Conservation (phyloP, 2,888 invertebrate genomes). For the Sphinx pinastri region DNA sequence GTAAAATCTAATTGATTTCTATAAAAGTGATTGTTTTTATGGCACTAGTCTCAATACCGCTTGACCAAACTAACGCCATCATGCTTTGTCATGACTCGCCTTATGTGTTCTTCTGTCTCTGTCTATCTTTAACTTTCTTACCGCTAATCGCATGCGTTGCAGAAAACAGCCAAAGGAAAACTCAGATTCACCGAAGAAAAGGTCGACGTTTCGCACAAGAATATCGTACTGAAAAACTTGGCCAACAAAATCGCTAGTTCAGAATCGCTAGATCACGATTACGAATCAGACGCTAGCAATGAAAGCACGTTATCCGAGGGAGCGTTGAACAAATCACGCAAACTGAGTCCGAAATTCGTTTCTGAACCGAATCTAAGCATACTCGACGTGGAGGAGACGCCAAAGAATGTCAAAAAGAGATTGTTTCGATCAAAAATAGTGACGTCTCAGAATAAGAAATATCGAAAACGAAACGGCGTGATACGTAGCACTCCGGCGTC, state of each 20-base stretch:
- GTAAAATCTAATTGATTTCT: no score
- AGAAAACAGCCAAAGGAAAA: conserved; percentile 72
- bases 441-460: conserved; percentile 68
- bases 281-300: conserved; percentile 73
- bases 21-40: no score
- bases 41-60: background rate
- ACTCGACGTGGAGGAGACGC: conserved; percentile 70
- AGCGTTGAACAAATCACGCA: conserved; percentile 63
- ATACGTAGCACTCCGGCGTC: conserved; percentile 68
- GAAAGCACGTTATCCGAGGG: conserved; percentile 78
- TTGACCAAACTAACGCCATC: conserved; percentile 31
- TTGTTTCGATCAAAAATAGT: conserved; percentile 73
- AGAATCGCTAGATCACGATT: conserved; percentile 69
- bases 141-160: conserved; percentile 61
- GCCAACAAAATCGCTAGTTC: conserved; percentile 75
- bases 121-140: conserved; percentile 56
- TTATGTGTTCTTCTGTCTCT: conserved; percentile 40
- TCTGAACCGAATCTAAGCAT: conserved; percentile 78
- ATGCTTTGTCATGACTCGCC: conserved; percentile 33
- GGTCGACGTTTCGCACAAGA: conserved; percentile 74
- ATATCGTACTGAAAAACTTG: conserved; percentile 74
- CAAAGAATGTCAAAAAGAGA: conserved; percentile 73
- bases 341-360: conserved; percentile 76
- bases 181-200: conserved; percentile 68
- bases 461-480: conserved; percentile 63